A percentile compares a stretch with the other conserved stretches of the same genome.
Conservation (phyloP, 2,888 invertebrate species). For the Gisinianus flammeolus region DNA sequence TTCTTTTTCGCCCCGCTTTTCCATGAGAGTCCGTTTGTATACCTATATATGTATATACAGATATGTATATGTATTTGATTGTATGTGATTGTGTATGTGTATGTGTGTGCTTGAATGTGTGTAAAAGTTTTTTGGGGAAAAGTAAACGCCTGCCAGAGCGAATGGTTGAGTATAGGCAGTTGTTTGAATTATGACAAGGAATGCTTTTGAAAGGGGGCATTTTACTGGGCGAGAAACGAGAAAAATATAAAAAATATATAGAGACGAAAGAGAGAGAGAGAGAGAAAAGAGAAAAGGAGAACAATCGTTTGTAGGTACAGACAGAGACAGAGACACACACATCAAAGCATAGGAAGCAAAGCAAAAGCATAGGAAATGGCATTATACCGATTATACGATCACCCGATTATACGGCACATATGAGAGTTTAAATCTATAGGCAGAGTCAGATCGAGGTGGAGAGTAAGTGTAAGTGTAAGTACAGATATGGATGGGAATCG, state of each 20-base stretch:
- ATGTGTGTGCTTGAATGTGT: slow-evolving; percentile 32
- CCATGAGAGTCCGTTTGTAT: slow-evolving; percentile 2
- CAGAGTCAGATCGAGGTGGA: neutral
- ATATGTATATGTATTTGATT: too few species aligned
- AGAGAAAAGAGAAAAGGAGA: slow-evolving; percentile 51
- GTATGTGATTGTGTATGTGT: too few species aligned
- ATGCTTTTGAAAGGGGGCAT: slow-evolving; percentile 58
- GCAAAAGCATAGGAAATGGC: too few species aligned
- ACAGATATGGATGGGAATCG: slow-evolving; percentile 46
- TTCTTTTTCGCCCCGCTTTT: slow-evolving; percentile 15
- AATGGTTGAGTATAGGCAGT: slow-evolving; percentile 34
- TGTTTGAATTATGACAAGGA: slow-evolving; percentile 58
- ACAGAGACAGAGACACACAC: neutral
- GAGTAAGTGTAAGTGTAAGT: slow-evolving; percentile 34
- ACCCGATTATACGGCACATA: too few species aligned
- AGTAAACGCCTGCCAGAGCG: slow-evolving; percentile 42
- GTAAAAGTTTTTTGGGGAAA: slow-evolving; percentile 49
- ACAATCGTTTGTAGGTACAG: slow-evolving; percentile 54
- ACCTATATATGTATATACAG: too few species aligned
- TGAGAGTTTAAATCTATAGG: too few species aligned
- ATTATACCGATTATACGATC: too few species aligned
- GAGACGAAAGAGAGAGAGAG: slow-evolving; percentile 15
- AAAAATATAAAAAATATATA: neutral
- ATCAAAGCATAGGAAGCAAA: too few species aligned
- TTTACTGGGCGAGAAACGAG: slow-evolving; percentile 41